phyloP scores from a whole-genome alignment of 2,113 vertebrate genomes.

The Stomatorhinus ivindoensis region DNA sequence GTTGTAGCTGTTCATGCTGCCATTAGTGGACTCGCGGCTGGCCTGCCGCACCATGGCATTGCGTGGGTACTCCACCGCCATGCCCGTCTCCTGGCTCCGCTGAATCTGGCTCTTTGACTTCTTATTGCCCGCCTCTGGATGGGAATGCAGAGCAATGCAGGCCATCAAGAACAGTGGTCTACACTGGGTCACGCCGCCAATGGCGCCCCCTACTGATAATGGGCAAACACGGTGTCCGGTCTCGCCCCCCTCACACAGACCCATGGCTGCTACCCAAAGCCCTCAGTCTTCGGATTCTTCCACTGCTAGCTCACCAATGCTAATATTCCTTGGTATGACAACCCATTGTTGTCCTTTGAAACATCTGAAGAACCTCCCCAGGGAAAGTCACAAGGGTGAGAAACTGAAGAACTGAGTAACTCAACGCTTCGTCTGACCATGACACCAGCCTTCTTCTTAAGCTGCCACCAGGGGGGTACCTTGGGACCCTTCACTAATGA shows the following conservation, averaged over 20 bases:
- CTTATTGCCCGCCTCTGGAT: constrained; percentile 81
- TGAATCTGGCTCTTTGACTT: constrained; percentile 92
- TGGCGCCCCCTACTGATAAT: neutral
- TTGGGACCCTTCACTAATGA: neutral
- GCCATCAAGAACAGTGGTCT: neutral
- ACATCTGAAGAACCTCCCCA: neutral
- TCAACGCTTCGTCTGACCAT: neutral
- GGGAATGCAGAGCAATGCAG: neutral
- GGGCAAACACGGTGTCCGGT: neutral
- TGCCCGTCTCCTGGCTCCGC: constrained; percentile 91
- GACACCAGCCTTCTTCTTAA: neutral
- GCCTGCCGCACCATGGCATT: constrained; percentile 89
- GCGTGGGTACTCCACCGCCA: constrained; percentile 87
- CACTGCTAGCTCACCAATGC: neutral
- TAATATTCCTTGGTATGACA: neutral
- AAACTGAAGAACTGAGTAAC: neutral
- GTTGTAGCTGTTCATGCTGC: constrained; percentile 95
- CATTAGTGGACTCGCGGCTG: constrained; percentile 92
- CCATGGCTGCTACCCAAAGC: neutral
- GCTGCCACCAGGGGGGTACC: neutral
- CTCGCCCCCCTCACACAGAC: neutral
- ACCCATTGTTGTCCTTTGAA: neutral
- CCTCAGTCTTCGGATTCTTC: neutral
- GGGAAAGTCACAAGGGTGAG: neutral
- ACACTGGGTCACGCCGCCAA: neutral